phyloP scores from a whole-genome alignment of 2,797 vertebrate species.

The Loriculus beryllinus region DNA sequence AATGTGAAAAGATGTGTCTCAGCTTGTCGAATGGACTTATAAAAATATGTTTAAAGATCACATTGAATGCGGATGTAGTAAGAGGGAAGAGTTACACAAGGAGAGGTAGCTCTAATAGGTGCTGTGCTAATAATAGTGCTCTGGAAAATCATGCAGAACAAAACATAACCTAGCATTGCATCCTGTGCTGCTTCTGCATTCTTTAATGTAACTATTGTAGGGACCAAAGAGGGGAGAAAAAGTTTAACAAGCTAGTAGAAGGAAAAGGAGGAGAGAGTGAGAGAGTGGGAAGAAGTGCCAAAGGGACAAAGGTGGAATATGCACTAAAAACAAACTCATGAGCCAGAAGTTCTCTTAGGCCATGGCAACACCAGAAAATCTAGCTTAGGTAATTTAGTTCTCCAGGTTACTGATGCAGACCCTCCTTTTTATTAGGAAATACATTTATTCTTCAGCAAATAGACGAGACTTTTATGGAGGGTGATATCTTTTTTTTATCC shows the following conservation, averaged over 20 bases:
- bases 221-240: neutral
- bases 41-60: neutral
- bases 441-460: neutral
- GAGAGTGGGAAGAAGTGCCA: neutral
- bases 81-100: neutral
- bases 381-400: neutral
- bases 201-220: neutral
- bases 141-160: neutral
- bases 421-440: neutral
- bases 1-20: neutral
- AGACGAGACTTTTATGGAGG: neutral
- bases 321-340: neutral
- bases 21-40: neutral
- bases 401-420: neutral
- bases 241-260: neutral
- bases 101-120: neutral
- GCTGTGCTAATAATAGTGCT: neutral
- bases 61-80: neutral
- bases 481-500: neutral
- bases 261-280: neutral
- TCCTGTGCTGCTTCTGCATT: neutral
- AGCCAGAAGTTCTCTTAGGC: neutral
- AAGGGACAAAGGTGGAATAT: neutral
- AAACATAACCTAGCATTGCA: neutral
- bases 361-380: neutral